Evolutionary conservation across 2,797 vertebrate species (phyloP).

Genomic region (Gadopsis bispinosus): DNA sequence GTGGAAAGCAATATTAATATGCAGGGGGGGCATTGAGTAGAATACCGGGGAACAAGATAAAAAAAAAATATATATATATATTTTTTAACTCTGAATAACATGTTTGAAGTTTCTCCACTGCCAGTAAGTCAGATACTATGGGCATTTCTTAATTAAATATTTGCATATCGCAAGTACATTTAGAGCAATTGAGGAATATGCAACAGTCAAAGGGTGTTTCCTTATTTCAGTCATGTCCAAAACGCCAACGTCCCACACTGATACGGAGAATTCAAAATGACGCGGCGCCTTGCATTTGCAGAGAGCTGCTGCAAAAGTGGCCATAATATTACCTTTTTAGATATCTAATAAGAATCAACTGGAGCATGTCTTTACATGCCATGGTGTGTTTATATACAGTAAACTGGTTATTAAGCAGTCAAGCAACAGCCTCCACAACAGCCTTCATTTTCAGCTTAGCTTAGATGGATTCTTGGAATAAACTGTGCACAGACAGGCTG

Average conservation of each 20-base stretch:
- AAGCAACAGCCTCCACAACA: constrained; percentile 21
- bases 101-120: constrained; percentile 57
- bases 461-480: constrained; percentile 59
- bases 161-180: constrained; percentile 45
- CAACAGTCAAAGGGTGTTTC: constrained; percentile 6
- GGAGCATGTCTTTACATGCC: constrained; percentile 35
- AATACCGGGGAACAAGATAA: constrained; percentile 44
- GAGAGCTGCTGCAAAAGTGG: not conserved
- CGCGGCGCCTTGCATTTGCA: not conserved
- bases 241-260: not conserved
- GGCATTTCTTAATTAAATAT: constrained; percentile 34
- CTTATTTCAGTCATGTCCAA: constrained; percentile 30
- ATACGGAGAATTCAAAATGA: constrained; percentile 31
- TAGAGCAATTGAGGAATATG: constrained; percentile 4
- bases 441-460: constrained; percentile 37
- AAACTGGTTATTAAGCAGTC: constrained; percentile 38
- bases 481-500: constrained; percentile 33
- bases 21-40: constrained; percentile 17
- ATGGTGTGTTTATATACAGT: constrained; percentile 32
- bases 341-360: constrained; percentile 11
- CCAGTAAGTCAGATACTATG: constrained; percentile 21
- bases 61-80: constrained; percentile 1
- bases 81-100: constrained; percentile 41
- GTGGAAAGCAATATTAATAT: constrained; percentile 60
- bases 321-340: constrained; percentile 8